These are phyloP conservation scores for Castor canadensis DNA, from an alignment of 2,113 vertebrate genomes.

Conservation along the genomic window DNA sequence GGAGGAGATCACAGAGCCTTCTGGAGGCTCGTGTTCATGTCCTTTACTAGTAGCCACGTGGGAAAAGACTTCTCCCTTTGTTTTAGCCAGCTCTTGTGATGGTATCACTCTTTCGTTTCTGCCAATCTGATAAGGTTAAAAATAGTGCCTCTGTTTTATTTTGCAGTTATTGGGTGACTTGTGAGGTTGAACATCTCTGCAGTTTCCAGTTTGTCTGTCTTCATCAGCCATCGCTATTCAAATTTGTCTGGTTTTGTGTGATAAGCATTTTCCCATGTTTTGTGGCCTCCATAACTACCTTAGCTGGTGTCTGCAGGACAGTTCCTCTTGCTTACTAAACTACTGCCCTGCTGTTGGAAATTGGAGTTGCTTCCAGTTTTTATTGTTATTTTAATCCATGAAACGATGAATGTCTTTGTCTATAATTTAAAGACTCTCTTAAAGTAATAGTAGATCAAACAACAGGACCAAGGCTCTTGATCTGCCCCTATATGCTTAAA, in stretches of 20 bases:
- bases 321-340: not conserved
- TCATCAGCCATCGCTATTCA: not conserved
- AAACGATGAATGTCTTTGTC: not conserved
- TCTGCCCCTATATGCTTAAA: not conserved
- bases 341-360: not conserved
- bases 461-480: not conserved
- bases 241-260: not conserved
- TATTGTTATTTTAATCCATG: not conserved
- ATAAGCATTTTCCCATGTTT: not conserved
- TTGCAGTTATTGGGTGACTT: not conserved
- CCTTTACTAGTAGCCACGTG: fast-evolving
- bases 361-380: slow-evolving; percentile 8
- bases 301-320: not conserved
- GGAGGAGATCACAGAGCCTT: not conserved
- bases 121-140: slow-evolving; percentile 67
- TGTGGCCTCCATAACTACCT: fast-evolving
- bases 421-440: not conserved
- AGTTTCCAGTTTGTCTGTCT: not conserved
- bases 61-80: fast-evolving
- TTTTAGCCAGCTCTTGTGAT: not conserved
- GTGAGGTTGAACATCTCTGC: not conserved
- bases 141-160: slow-evolving; percentile 55
- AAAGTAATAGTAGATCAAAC: not conserved
- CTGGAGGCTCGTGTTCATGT: fast-evolving
- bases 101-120: slow-evolving; percentile 8